Evolutionary conservation across 2,888 invertebrate species (phyloP).

Genomic region (Ferrisia virgata): DNA sequence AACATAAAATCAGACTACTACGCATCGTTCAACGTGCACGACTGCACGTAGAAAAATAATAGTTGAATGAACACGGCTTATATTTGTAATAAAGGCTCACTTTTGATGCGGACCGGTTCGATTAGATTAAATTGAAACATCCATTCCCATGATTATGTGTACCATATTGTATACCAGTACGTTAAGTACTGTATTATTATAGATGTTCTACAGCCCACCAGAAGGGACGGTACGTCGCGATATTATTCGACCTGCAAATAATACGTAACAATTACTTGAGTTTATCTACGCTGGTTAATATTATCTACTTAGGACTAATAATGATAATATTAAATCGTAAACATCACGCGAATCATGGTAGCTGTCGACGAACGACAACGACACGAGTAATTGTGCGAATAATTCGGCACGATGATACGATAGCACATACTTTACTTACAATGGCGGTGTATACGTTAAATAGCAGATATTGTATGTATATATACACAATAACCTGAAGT

Average conservation of each 20-base stretch:
- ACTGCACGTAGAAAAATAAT: no score
- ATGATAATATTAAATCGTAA: not conserved
- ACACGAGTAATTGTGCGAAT: not conserved
- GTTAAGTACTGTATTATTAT: no score
- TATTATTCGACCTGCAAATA: not conserved
- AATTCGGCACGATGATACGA: not conserved
- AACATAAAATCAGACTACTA: no score
- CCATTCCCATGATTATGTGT: not conserved
- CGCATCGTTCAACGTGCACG: no score
- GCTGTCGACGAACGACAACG: not conserved
- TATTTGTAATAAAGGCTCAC: not conserved
- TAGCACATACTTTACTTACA: no score
- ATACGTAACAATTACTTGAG: not conserved
- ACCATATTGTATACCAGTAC: no score
- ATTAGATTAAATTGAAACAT: not conserved
- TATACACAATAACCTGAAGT: not conserved
- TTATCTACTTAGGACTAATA: not conserved
- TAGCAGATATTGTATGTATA: not conserved
- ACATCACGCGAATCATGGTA: not conserved
- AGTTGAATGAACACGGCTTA: not conserved
- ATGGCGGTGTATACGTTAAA: not conserved
- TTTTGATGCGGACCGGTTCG: not conserved
- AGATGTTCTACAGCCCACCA: no score
- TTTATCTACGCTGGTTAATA: no score
- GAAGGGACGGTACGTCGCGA: no score